Base-by-base conservation (phyloP, 2,888 invertebrate genomes). In the Platynereis dumerilii region DNA sequence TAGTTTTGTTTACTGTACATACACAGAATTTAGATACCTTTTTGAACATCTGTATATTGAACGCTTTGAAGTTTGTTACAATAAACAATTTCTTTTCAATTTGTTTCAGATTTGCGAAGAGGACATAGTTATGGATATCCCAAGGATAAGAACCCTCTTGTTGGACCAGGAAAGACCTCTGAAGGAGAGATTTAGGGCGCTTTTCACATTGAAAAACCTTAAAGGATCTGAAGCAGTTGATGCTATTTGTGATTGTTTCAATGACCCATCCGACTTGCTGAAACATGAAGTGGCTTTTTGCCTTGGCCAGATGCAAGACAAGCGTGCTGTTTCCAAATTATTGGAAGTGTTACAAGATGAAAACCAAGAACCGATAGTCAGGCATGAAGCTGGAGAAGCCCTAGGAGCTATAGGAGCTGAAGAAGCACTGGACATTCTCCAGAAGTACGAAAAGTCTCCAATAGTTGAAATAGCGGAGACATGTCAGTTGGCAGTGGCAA, bases 201-300 rank as follows among this genome's bases (percentile, higher is more conserved):
- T 99, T 56, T 99, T 98, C 83, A 95, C 96, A 0, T 86, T 99
- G 17, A 90, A 90, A 84, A 96, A 95, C 85, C 24, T 87, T 96
- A 34, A 34, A 34, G 64, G 94, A 60, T 94, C 94, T n/a, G 85
- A 87, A 67, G 82, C 87, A 54, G 91, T 99, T 58, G 84, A 90
- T 69, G 89, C 90, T 76, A 98, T 97, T 61, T 88, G 89, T 67
- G 85, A 89, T 70, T 91, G 92, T 75, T 96, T 99, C 81, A 79
- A 78, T 34, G 96, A 97, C 85, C 87, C 90, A 58, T 97, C 96
- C 24, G 94, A 92, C 12, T 85, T 98, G 64, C 84, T 98, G 29
- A 96, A 96, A 85, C 99, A 99, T 81, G 99, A 99, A 84, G 86
- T 96, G 63, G 98, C 98, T 0, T 99, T 97, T 84, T 97, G 97